Evolutionary conservation across 2,797 vertebrate species (phyloP).

Genomic region (Bovichtus diacanthus): DNA sequence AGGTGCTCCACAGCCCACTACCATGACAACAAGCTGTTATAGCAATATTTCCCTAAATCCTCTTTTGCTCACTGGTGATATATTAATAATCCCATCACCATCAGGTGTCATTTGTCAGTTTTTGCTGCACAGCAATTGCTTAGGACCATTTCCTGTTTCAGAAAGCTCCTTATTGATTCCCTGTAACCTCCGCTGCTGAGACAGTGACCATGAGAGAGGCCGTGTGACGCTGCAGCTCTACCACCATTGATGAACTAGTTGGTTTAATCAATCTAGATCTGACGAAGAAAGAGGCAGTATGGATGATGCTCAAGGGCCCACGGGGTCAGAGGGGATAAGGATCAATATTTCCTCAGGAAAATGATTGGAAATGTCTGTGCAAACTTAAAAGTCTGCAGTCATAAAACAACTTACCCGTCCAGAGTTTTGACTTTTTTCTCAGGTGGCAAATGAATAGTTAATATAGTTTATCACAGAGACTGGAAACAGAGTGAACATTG

Average conservation of each 20-base stretch:
- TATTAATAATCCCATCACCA: background rate
- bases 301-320: conserved; percentile 21
- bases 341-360: conserved; percentile 10
- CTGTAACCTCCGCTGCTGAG: conserved; percentile 23
- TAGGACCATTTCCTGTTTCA: conserved; percentile 24
- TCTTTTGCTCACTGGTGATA: conserved; percentile 7
- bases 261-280: conserved; percentile 30
- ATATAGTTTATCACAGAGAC: background rate
- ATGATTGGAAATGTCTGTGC: background rate
- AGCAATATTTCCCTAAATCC: background rate
- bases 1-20: no score
- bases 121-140: conserved; percentile 11
- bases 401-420: background rate
- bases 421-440: background rate
- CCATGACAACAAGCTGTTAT: background rate
- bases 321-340: conserved; percentile 5
- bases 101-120: background rate
- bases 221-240: conserved; percentile 8
- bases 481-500: background rate
- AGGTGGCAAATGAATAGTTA: background rate
- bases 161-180: conserved; percentile 36
- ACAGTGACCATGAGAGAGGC: conserved; percentile 23
- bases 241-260: background rate
- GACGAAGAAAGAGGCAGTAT: conserved; percentile 1
- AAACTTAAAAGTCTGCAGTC: background rate